Conservation (phyloP, 2,888 invertebrate genomes). For the Parnassius glacialis region DNA sequence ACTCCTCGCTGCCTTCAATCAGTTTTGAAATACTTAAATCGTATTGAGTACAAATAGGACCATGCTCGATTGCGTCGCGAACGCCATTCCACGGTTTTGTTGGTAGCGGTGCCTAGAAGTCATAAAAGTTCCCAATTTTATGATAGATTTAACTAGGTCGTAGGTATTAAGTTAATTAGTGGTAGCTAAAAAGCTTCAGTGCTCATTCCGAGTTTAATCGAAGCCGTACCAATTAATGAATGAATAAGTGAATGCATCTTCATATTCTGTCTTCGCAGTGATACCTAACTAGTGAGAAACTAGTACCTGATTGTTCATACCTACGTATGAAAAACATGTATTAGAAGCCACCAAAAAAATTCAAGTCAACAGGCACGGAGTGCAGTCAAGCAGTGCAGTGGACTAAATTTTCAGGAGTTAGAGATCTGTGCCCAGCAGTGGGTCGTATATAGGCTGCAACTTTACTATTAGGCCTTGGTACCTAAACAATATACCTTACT, state of each 20-base stretch:
- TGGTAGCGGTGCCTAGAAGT: constrained; percentile 51
- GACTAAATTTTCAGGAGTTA: too few species aligned
- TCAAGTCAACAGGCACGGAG: not conserved
- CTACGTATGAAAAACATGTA: not conserved
- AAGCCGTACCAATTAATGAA: not conserved
- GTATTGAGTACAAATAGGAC: constrained; percentile 57
- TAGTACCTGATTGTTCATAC: not conserved
- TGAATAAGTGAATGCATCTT: too few species aligned
- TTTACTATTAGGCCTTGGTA: not conserved
- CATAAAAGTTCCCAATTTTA: not conserved
- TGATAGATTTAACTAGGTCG: not conserved
- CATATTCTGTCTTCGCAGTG: not conserved
- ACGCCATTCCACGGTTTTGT: constrained; percentile 52
- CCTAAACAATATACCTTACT: too few species aligned
- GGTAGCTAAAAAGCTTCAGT: not conserved
- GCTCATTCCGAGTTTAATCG: not conserved
- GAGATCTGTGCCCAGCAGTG: too few species aligned
- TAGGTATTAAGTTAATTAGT: not conserved
- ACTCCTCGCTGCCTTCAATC: constrained; percentile 55
- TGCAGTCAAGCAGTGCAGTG: too few species aligned
- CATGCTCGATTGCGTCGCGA: constrained; percentile 54
- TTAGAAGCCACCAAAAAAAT: not conserved
- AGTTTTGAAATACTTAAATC: constrained; percentile 42
- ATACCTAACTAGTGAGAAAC: not conserved
- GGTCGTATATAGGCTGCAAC: too few species aligned